phyloP scores from a whole-genome alignment of 2,888 invertebrate genomes.

The Thecophora atra region DNA sequence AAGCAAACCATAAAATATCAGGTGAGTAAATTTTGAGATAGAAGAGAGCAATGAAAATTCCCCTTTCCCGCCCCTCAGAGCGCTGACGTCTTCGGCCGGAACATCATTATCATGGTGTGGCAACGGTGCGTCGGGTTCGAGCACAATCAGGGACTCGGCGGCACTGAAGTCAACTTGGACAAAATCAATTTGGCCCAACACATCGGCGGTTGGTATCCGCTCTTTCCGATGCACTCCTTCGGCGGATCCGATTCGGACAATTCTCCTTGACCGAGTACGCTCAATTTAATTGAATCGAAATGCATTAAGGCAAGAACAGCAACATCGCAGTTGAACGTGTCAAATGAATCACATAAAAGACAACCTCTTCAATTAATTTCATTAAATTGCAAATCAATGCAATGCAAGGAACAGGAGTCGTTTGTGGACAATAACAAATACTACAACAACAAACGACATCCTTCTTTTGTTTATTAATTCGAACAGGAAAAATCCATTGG shows the following conservation, averaged over 20 bases:
- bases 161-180: constrained; percentile 86
- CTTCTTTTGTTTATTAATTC: neutral
- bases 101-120: constrained; percentile 91
- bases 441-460: neutral
- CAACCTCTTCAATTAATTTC: neutral
- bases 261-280: constrained; percentile 67
- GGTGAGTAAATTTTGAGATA: constrained; percentile 58
- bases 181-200: constrained; percentile 79
- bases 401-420: neutral
- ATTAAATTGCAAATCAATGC: no score
- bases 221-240: constrained; percentile 86
- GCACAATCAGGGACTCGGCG: constrained; percentile 83
- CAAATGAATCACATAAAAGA: neutral
- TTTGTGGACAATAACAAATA: neutral
- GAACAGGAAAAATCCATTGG: no score
- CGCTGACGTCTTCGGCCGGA: constrained; percentile 80
- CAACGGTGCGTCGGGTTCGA: constrained; percentile 89
- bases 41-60: neutral
- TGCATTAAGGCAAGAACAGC: constrained; percentile 26
- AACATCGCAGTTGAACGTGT: constrained; percentile 24
- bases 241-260: constrained; percentile 73
- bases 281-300: constrained; percentile 30
- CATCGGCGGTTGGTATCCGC: constrained; percentile 90
- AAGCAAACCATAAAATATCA: constrained; percentile 89
- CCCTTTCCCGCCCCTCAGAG: constrained; percentile 66